These are phyloP conservation scores for Cynopterus brachyotis DNA, from an alignment of 2,113 vertebrate species.

Conservation along the genomic window DNA sequence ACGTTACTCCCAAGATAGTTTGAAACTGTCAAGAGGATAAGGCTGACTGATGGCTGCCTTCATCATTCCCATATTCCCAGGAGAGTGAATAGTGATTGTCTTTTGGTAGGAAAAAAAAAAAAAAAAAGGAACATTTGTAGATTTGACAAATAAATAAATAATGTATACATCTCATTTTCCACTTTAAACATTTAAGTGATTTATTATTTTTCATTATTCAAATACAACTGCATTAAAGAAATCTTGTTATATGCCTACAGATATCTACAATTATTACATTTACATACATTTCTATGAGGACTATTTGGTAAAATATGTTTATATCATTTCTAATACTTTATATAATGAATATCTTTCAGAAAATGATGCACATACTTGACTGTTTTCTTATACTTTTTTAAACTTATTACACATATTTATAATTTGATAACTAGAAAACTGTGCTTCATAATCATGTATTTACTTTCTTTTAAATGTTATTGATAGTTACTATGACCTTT, in stretches of 20 bases:
- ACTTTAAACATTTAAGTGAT: background rate
- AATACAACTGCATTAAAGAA: background rate
- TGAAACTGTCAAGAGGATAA: background rate
- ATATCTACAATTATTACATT: background rate
- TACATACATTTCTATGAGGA: background rate
- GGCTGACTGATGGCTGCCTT: background rate
- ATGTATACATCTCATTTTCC: background rate
- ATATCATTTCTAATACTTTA: background rate
- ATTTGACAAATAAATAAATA: background rate
- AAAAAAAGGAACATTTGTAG: background rate
- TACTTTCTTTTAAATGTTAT: background rate
- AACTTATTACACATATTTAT: background rate
- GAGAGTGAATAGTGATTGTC: background rate
- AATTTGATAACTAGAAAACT: background rate
- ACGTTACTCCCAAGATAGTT: background rate
- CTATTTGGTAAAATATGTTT: background rate
- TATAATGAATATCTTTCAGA: background rate
- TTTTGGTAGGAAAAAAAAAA: background rate
- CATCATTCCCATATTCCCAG: background rate
- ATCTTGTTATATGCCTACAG: background rate
- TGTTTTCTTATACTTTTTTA: background rate
- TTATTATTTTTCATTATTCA: background rate
- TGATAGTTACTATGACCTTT: background rate
- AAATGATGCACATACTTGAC: background rate
- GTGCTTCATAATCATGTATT: background rate